A percentile compares a stretch with the other conserved stretches of the same genome.
Conservation (phyloP, 2,888 invertebrate species). For the Exocentrus adspersus region DNA sequence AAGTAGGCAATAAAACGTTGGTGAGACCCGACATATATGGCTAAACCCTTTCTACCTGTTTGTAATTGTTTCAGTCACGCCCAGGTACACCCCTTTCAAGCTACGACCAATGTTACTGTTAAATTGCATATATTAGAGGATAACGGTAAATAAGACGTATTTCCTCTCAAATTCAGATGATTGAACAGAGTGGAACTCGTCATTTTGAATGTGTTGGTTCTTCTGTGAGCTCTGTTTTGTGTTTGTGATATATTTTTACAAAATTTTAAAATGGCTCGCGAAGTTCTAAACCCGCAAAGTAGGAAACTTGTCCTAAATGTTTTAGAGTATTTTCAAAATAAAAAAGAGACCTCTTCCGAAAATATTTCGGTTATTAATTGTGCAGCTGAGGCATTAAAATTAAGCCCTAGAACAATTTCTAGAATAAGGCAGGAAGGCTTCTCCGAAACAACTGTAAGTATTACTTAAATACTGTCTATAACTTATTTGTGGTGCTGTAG, state of each 20-base stretch:
- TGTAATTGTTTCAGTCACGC: no score
- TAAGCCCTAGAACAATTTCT: neutral
- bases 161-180: neutral
- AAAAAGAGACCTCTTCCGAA: neutral
- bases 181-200: neutral
- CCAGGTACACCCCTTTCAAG: no score
- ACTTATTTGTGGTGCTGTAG: no score
- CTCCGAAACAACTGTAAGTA: neutral
- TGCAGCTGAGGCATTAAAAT: slow-evolving; percentile 3
- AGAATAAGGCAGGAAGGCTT: neutral
- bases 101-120: neutral
- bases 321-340: neutral
- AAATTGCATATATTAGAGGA: neutral
- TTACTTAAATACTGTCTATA: no score
- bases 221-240: neutral
- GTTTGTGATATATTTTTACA: neutral
- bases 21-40: no score
- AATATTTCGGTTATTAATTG: neutral
- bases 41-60: no score
- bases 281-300: neutral
- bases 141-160: neutral
- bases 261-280: neutral
- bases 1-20: no score
- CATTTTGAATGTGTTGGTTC: neutral
- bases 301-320: slow-evolving; percentile 1